Conservation (phyloP, 2,888 invertebrate genomes). For the Mythimna impura region DNA sequence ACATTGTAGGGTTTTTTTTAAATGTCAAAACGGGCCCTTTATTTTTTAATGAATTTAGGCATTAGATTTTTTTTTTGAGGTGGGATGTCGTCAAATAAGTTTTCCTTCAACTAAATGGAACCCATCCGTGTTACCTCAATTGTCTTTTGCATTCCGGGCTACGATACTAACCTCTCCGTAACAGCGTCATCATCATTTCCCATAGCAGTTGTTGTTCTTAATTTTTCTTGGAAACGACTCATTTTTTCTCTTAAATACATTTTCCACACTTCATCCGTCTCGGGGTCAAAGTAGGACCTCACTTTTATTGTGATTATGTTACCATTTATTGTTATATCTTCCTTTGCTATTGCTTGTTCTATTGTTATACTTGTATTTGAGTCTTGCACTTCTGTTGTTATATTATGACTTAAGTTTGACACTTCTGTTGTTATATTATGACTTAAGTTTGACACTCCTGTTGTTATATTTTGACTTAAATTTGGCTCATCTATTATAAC, state of each 20-base stretch:
- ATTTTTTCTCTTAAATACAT: neutral
- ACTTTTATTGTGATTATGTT: neutral
- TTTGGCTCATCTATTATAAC: neutral
- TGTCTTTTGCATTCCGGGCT: too few relatives aligned
- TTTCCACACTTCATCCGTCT: neutral
- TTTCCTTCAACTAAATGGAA: too few relatives aligned
- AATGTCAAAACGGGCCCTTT: too few relatives aligned
- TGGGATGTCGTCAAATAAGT: too few relatives aligned
- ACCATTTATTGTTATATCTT: neutral
- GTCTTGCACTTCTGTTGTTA: neutral
- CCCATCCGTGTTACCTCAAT: too few relatives aligned
- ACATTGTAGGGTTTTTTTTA: too few relatives aligned
- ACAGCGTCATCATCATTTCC: neutral
- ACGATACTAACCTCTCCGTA: neutral
- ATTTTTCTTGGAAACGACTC: neutral
- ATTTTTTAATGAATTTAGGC: too few relatives aligned
- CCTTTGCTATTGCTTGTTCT: neutral
- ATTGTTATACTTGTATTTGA: neutral
- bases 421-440: neutral
- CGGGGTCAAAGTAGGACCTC: neutral
- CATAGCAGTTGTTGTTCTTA: neutral
- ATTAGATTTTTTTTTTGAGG: too few relatives aligned
- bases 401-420: neutral
- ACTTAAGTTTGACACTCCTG: too few relatives aligned
- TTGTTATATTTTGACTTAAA: neutral